These are phyloP conservation scores for Pterostichus madidus DNA, from an alignment of 2,888 invertebrate genomes.

Conservation along the genomic window DNA sequence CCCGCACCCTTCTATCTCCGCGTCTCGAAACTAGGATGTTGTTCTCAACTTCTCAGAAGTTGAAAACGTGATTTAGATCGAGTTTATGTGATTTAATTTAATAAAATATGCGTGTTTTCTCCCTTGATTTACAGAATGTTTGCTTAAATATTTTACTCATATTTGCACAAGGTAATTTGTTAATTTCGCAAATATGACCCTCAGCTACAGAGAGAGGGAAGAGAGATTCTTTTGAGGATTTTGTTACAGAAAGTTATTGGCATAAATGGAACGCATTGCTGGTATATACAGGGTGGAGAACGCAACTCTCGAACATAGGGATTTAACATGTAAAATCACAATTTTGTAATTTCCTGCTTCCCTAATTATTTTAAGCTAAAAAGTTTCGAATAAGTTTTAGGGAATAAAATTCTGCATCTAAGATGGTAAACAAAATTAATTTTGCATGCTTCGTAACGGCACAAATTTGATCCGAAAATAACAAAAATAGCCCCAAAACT, in stretches of 20 bases:
- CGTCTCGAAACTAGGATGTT: constrained; percentile 4
- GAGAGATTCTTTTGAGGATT: neutral
- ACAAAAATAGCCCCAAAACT: too few species aligned
- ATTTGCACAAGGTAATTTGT: neutral
- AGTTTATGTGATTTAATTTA: constrained; percentile 39
- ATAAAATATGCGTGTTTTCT: constrained; percentile 44
- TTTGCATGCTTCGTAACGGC: too few species aligned
- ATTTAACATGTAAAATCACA: too few species aligned
- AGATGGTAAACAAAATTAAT: too few species aligned
- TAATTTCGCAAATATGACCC: neutral
- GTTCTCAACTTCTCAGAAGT: constrained; percentile 24
- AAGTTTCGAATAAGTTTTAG: too few species aligned
- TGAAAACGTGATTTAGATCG: constrained; percentile 12
- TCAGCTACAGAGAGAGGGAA: neutral
- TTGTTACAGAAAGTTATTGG: neutral
- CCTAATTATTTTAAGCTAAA: too few species aligned
- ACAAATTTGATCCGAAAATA: too few species aligned
- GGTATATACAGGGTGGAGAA: too few species aligned
- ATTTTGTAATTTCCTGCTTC: too few species aligned
- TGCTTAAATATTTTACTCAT: constrained; percentile 26
- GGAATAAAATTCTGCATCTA: too few species aligned
- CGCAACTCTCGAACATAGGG: too few species aligned
- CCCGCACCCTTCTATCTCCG: neutral
- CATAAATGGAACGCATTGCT: too few species aligned
- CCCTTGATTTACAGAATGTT: constrained; percentile 6